Conservation (phyloP, 1,140 invertebrate species). For the Monomorium pharaonis region DNA sequence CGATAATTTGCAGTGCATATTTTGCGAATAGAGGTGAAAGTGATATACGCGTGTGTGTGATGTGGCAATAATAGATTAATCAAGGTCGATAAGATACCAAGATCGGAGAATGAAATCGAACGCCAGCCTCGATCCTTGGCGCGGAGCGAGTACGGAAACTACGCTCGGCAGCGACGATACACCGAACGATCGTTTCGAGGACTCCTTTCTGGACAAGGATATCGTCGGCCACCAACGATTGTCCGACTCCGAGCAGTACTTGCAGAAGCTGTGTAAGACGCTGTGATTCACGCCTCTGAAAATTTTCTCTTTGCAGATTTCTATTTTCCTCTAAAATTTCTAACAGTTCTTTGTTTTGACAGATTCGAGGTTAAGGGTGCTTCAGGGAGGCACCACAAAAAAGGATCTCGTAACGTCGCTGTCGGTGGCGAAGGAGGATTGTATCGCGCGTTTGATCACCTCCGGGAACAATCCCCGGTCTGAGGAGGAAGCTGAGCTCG, state of each 20-base stretch:
- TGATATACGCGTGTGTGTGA: too few relatives aligned
- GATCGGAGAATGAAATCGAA: not conserved
- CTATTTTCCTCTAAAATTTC: not conserved
- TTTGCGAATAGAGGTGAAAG: too few relatives aligned
- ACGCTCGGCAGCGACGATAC: not conserved
- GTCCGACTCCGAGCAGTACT: slow-evolving; percentile 40
- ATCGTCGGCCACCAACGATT: slow-evolving; percentile 2
- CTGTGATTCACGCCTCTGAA: not conserved
- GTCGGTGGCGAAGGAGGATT: slow-evolving; percentile 81
- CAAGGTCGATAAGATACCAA: too few relatives aligned
- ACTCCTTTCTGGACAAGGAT: slow-evolving; percentile 15
- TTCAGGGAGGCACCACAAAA: slow-evolving; percentile 80
- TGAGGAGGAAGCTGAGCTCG: slow-evolving; percentile 80
- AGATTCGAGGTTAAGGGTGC: slow-evolving; percentile 79
- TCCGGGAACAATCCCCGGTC: slow-evolving; percentile 75
- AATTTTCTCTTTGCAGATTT: not conserved
- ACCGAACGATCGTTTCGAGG: slow-evolving; percentile 21
- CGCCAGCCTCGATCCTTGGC: slow-evolving; percentile 21
- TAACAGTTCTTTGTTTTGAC: not conserved
- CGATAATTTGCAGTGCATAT: too few relatives aligned
- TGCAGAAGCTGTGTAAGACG: not conserved
- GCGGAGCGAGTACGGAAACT: not conserved
- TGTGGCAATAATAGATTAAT: too few relatives aligned
- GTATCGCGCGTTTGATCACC: slow-evolving; percentile 82
- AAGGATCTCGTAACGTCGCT: slow-evolving; percentile 84